phyloP scores from a whole-genome alignment of 2,113 vertebrate species.

The Polypterus senegalus region DNA sequence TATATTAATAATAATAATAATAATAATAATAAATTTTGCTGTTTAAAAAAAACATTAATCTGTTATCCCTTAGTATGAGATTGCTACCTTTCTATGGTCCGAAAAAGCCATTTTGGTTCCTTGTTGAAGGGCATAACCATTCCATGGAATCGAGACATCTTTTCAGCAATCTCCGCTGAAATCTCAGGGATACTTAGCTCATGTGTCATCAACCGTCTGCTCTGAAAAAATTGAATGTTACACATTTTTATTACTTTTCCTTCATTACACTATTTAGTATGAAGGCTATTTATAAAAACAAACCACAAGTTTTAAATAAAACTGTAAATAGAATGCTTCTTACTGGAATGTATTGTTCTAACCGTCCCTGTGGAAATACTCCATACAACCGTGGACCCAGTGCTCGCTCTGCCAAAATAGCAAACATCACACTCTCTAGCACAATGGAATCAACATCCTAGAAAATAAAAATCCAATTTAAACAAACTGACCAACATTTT shows the following conservation, averaged over 20 bases:
- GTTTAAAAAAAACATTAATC: too few species aligned
- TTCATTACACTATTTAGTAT: too few species aligned
- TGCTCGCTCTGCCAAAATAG: slow-evolving; percentile 75
- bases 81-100: slow-evolving; percentile 68
- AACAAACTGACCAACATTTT: too few species aligned
- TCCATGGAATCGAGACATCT: slow-evolving; percentile 74
- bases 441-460: slow-evolving; percentile 85
- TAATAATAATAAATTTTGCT: too few species aligned
- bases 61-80: neutral
- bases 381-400: slow-evolving; percentile 83
- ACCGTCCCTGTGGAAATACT: slow-evolving; percentile 78
- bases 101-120: slow-evolving; percentile 83
- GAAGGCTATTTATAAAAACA: too few species aligned
- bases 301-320: too few species aligned
- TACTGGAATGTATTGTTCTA: slow-evolving; percentile 86
- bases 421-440: slow-evolving; percentile 88
- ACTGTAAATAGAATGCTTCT: neutral
- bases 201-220: slow-evolving; percentile 56
- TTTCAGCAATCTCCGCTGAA: slow-evolving; percentile 68
- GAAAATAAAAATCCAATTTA: slow-evolving; percentile 3
- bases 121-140: slow-evolving; percentile 96
- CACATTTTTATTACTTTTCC: too few species aligned
- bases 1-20: too few species aligned
- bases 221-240: slow-evolving; percentile 35
- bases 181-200: slow-evolving; percentile 59